phyloP scores from a whole-genome alignment of 2,888 invertebrate genomes.

The Drosophila pseudotakahashii region DNA sequence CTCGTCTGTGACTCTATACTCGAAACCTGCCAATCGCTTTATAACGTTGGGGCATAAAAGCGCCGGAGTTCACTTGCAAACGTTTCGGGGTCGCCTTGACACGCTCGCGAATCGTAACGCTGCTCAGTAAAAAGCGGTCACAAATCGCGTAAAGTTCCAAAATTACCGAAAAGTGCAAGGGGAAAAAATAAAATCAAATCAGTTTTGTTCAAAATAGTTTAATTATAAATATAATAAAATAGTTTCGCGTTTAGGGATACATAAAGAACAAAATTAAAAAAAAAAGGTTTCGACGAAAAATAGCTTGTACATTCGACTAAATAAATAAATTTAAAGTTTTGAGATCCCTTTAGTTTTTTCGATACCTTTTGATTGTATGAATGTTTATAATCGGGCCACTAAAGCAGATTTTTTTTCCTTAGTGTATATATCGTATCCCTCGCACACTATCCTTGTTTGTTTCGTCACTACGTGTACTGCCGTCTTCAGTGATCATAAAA shows the following conservation, averaged over 20 bases:
- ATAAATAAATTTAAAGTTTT: no score
- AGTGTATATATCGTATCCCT: no score
- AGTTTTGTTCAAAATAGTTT: constrained; percentile 9
- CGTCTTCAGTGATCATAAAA: not conserved
- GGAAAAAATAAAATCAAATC: constrained; percentile 4
- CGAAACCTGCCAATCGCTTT: constrained; percentile 52
- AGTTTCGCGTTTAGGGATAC: constrained; percentile 35
- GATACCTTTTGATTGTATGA: no score
- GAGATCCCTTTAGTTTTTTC: no score
- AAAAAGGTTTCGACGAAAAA: no score
- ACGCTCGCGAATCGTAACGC: constrained; percentile 27
- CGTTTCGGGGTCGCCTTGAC: constrained; percentile 64
- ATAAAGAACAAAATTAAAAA: not conserved
- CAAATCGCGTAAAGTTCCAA: constrained; percentile 35
- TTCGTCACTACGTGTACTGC: no score
- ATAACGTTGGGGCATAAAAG: constrained; percentile 80
- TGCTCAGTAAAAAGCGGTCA: constrained; percentile 1
- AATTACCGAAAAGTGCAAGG: constrained; percentile 36
- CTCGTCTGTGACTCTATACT: constrained; percentile 29
- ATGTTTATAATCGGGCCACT: no score
- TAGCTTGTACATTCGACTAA: no score
- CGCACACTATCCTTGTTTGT: no score
- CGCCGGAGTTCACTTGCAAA: constrained; percentile 71
- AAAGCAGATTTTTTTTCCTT: no score
- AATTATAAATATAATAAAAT: no score